phyloP scores from a whole-genome alignment of 2,797 vertebrate species.

The Valencia hispanica region DNA sequence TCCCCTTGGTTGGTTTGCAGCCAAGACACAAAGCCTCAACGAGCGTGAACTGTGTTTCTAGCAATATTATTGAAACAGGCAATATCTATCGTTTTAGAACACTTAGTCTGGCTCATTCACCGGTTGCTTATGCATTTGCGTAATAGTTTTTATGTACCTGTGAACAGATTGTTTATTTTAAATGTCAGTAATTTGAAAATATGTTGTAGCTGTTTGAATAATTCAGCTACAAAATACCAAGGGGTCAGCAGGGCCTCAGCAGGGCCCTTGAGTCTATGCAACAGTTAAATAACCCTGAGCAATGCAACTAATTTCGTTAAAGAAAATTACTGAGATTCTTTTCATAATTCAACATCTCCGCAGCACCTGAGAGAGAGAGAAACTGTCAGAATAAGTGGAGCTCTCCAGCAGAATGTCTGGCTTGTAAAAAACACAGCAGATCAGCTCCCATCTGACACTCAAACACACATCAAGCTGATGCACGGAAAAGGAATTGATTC shows the following conservation, averaged over 20 bases:
- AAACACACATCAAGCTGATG: slow-evolving; percentile 12
- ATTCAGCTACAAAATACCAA: not conserved
- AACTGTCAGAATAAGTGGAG: not conserved
- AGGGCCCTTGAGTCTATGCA: not conserved
- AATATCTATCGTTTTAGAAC: not conserved
- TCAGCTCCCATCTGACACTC: slow-evolving; percentile 5
- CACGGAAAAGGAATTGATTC: slow-evolving; percentile 15
- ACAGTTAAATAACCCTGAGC: not conserved
- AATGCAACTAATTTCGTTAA: not conserved
- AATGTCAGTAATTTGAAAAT: not conserved
- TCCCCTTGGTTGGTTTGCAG: not conserved
- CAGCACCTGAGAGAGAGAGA: slow-evolving; percentile 8
- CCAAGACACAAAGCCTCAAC: not conserved
- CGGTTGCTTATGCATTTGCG: not conserved
- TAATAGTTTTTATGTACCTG: not conserved
- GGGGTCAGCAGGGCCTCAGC: not conserved
- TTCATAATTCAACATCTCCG: not conserved
- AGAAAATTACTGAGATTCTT: not conserved
- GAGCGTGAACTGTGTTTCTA: not conserved
- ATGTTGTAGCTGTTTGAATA: not conserved
- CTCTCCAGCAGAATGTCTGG: not conserved
- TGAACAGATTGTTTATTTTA: not conserved
- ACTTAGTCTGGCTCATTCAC: not conserved
- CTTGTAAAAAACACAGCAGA: slow-evolving; percentile 22
- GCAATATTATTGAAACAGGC: not conserved